These are phyloP conservation scores for Cuniculus paca DNA, from an alignment of 2,797 vertebrate genomes.

Conservation along the genomic window DNA sequence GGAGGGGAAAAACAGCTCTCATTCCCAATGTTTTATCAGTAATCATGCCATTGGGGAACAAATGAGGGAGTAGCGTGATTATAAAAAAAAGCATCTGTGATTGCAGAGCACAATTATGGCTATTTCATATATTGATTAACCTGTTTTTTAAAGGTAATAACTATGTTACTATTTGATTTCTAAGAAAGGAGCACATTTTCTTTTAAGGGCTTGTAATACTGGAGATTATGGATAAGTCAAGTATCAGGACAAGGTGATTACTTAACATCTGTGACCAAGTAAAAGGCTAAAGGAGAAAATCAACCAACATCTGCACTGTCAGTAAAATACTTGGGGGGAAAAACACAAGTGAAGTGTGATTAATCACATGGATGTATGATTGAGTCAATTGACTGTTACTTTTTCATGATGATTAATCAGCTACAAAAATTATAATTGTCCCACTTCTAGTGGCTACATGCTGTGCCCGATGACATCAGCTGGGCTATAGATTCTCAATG, in stretches of 20 bases:
- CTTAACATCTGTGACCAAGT: conserved; percentile 93
- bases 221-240: conserved; percentile 89
- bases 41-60: conserved; percentile 78
- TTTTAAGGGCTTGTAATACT: conserved; percentile 84
- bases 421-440: conserved; percentile 94
- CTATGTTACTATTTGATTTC: conserved; percentile 85
- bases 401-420: conserved; percentile 94
- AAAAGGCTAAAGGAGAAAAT: conserved; percentile 91
- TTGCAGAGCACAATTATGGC: conserved; percentile 81
- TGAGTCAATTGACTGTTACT: conserved; percentile 93
- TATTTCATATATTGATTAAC: conserved; percentile 87
- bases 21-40: conserved; percentile 79
- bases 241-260: conserved; percentile 90
- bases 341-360: conserved; percentile 92
- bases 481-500: conserved; percentile 90
- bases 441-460: conserved; percentile 92
- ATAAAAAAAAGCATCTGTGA: conserved; percentile 81
- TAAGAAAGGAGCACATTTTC: conserved; percentile 84
- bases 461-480: conserved; percentile 93
- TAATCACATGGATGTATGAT: conserved; percentile 93
- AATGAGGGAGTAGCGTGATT: conserved; percentile 79
- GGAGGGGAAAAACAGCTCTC: conserved; percentile 15
- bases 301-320: conserved; percentile 91
- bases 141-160: conserved; percentile 84
- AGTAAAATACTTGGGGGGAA: conserved; percentile 90